Evolutionary conservation across 2,113 vertebrate genomes (phyloP), one percentile per base, ranked within the genome.

Genomic region (Merops nubicus): DNA sequence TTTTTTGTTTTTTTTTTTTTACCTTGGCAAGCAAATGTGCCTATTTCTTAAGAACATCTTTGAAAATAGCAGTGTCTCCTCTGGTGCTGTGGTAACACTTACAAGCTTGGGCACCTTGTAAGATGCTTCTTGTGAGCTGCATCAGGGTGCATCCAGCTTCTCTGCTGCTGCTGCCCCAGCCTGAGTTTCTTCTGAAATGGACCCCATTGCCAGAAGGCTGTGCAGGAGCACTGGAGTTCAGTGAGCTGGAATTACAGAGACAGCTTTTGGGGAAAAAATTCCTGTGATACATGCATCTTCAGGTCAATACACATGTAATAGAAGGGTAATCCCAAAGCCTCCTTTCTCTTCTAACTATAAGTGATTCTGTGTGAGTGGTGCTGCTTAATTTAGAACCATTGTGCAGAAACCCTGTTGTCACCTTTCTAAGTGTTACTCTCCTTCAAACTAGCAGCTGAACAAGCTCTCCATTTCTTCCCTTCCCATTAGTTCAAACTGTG

Each of bases 401-500:
- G 12, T 40, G 57, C 36, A 69, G 73, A 68, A 75, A 34, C 50
- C 8, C 45, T 26, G 5, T 3, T 87, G 68, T 22, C 12, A 1
- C 50, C 77, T 90, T 79, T 31, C 12, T 11, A 8, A 16, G 22
- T 60, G 20, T 40, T 74, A 15, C 28, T 85, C 5, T 38, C 31
- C 63, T 54, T 38, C 8, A 42, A 42, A 15, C 2, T 13, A 83
- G 11, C 34, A 57, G 8, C 8, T 13, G 29, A 64, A 64, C 29
- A 16, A 45, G 7, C 12, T 19, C 40, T 59, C 6, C 54, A 79
- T 73, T 26, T 12, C 43, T n/a, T 21, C 7, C 2, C 56, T 28
- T 56, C 33, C 15, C 2, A 12, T 47, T 4, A 99, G 99, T 15
- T 94, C 96, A 1, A 12, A 23, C 2, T 95, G 98, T 43, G 70